These are phyloP conservation scores for Typhlomys cinereus DNA, from an alignment of 2,113 vertebrate genomes.

Conservation along the genomic window DNA sequence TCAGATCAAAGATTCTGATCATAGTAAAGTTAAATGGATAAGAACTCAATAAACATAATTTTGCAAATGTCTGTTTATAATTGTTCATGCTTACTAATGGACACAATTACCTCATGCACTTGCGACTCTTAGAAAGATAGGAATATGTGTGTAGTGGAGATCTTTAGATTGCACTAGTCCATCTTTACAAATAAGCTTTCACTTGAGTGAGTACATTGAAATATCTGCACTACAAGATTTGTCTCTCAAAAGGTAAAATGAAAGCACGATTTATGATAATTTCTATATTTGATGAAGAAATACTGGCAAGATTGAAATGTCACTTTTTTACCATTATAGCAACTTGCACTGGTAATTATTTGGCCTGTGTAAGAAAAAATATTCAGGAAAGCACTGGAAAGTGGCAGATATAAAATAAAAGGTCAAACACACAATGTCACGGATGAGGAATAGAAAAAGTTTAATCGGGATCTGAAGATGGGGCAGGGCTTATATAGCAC, in stretches of 20 bases:
- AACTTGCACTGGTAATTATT: conserved; percentile 77
- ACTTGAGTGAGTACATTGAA: neutral
- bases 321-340: conserved; percentile 72
- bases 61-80: neutral
- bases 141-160: neutral
- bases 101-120: neutral
- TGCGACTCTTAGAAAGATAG: neutral
- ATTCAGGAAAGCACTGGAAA: conserved; percentile 66
- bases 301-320: conserved; percentile 64
- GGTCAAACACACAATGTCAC: too few relatives aligned
- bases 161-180: neutral
- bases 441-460: too few relatives aligned
- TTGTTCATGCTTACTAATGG: neutral
- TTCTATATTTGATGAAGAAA: conserved; percentile 65
- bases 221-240: neutral
- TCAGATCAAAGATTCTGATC: neutral
- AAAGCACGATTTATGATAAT: conserved; percentile 65
- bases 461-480: too few relatives aligned
- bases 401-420: conserved; percentile 60
- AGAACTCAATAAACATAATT: neutral
- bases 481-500: too few relatives aligned
- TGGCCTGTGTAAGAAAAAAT: conserved; percentile 74
- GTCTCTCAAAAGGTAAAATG: conserved; percentile 56
- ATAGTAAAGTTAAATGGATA: neutral
- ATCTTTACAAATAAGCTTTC: neutral